Evolutionary conservation across 1,140 invertebrate genomes (phyloP).

Genomic region (Anastrepha ludens): DNA sequence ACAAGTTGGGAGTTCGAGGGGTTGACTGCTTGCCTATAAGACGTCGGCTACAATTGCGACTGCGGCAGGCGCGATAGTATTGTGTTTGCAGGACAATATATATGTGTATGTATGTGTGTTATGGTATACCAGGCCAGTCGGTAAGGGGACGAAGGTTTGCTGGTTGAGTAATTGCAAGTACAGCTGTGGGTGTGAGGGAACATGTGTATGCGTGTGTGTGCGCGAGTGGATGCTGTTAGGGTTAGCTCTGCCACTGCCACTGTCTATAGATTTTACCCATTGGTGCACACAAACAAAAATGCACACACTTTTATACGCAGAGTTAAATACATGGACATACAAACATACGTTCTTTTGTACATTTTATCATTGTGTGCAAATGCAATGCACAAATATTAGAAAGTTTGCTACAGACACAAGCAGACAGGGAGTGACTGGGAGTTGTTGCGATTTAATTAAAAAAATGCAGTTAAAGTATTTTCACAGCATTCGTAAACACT

Average conservation of each 20-base stretch:
- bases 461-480: slow-evolving; percentile 43
- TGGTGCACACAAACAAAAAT: background rate
- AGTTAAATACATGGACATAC: background rate
- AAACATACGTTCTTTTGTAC: slow-evolving; percentile 13
- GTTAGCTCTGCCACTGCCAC: background rate
- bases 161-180: slow-evolving; percentile 46
- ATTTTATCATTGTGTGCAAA: background rate
- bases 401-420: slow-evolving; percentile 42
- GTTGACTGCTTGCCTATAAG: slow-evolving; percentile 31
- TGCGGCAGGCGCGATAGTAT: slow-evolving; percentile 13
- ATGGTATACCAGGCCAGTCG: background rate
- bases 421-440: slow-evolving; percentile 58
- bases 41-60: background rate
- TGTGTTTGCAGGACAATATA: background rate
- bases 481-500: slow-evolving; percentile 24
- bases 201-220: slow-evolving; percentile 20
- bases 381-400: slow-evolving; percentile 53
- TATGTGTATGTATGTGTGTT: background rate
- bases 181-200: background rate
- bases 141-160: background rate
- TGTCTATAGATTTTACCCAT: slow-evolving; percentile 38
- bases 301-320: slow-evolving; percentile 8
- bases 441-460: slow-evolving; percentile 53
- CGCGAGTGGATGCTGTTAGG: slow-evolving; percentile 17
- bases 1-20: background rate